Evolutionary conservation across 2,888 invertebrate genomes (phyloP).

Genomic region (Meteorus colon): DNA sequence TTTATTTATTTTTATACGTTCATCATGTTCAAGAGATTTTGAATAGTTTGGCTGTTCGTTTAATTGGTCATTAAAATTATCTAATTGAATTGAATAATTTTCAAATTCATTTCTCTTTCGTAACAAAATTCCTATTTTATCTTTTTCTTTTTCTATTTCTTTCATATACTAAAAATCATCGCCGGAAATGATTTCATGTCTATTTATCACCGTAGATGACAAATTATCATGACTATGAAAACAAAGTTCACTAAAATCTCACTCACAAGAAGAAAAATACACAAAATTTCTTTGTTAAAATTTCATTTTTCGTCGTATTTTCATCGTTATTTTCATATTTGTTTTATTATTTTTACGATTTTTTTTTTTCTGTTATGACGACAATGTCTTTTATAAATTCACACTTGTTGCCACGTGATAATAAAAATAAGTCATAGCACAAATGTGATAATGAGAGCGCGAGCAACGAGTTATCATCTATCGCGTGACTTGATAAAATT

Average conservation of each 20-base stretch:
- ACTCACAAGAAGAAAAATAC: background rate
- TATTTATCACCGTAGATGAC: background rate
- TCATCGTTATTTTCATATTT: no score
- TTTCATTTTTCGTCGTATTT: no score
- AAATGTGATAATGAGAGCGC: conserved; percentile 2
- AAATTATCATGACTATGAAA: background rate
- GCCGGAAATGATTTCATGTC: background rate
- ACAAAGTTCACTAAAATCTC: background rate
- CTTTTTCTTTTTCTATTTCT: no score
- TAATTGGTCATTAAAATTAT: no score
- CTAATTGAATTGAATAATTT: no score
- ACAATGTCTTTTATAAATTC: background rate
- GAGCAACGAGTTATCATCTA: background rate
- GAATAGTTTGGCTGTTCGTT: no score
- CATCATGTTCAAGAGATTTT: no score
- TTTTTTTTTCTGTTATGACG: background rate
- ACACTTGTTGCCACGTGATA: background rate
- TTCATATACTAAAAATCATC: no score
- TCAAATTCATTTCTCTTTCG: no score
- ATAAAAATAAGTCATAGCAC: background rate
- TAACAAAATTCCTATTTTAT: no score
- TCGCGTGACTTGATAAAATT: conserved; percentile 8
- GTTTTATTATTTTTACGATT: background rate
- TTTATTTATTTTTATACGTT: no score
- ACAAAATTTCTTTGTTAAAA: background rate